Evolutionary conservation across 1,140 invertebrate genomes (phyloP).

Genomic region (Dermatophagoides farinae): DNA sequence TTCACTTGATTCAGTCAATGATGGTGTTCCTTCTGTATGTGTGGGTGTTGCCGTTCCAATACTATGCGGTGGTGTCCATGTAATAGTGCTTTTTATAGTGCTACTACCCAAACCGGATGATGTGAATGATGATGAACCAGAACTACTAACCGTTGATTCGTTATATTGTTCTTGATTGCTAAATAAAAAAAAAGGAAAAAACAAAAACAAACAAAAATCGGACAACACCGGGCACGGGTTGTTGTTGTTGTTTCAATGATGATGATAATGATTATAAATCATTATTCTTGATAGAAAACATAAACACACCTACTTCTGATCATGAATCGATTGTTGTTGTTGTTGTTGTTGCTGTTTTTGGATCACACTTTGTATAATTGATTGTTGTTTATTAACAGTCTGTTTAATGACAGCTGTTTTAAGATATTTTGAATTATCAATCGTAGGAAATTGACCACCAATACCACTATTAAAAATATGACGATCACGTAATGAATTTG

Average conservation of each 20-base stretch:
- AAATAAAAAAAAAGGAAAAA: neutral
- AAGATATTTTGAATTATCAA: conserved; percentile 8
- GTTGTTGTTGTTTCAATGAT: too few relatives aligned
- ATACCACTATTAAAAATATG: too few relatives aligned
- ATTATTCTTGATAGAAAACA: too few relatives aligned
- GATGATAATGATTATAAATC: too few relatives aligned
- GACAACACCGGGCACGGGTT: too few relatives aligned
- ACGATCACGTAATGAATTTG: too few relatives aligned
- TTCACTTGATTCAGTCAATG: conserved; percentile 84
- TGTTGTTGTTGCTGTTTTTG: neutral
- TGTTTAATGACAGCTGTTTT: conserved; percentile 14
- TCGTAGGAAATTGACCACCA: too few relatives aligned
- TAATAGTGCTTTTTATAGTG: conserved; percentile 31
- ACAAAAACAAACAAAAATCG: neutral
- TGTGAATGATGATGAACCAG: conserved; percentile 15
- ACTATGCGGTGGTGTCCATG: conserved; percentile 66
- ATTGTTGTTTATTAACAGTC: conserved; percentile 11
- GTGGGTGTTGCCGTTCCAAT: conserved; percentile 77
- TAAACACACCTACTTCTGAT: too few relatives aligned
- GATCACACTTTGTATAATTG: conserved; percentile 7
- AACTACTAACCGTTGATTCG: conserved; percentile 13
- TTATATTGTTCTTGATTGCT: neutral
- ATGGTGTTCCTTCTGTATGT: conserved; percentile 91
- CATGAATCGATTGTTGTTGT: neutral
- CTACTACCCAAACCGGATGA: conserved; percentile 33